Percentiles rank a stretch among this genome's conserved stretches.
These are phyloP conservation scores for Corydoras maculifer DNA, from an alignment of 2,113 vertebrate species.

Conservation along the genomic window DNA sequence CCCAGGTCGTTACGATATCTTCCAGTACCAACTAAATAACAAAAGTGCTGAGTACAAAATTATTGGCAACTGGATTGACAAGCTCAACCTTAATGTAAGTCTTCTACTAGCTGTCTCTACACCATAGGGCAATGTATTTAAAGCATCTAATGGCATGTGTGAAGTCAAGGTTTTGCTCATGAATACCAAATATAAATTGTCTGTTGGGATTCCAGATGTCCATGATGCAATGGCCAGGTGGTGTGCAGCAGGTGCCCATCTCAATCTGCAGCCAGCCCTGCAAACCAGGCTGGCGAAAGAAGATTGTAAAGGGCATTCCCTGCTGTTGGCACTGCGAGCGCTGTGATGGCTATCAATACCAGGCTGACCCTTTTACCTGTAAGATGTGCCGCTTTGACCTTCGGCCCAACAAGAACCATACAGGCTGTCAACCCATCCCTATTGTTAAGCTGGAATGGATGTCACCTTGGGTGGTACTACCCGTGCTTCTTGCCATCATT, in stretches of 20 bases:
- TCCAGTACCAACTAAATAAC: constrained; percentile 92
- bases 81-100: constrained; percentile 84
- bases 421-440: constrained; percentile 62
- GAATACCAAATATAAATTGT: not conserved
- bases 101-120: not conserved
- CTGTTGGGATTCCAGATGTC: constrained; percentile 51
- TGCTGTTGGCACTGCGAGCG: constrained; percentile 72
- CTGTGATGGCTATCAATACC: constrained; percentile 71
- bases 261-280: constrained; percentile 68
- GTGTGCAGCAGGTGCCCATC: constrained; percentile 56
- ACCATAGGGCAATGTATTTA: not conserved
- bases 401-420: constrained; percentile 68
- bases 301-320: constrained; percentile 68
- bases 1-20: constrained; percentile 81
- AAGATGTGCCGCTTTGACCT: constrained; percentile 69
- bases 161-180: not conserved
- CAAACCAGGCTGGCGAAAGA: constrained; percentile 65
- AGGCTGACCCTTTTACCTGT: constrained; percentile 64
- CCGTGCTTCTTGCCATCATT: constrained; percentile 61
- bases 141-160: not conserved
- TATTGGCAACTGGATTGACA: constrained; percentile 90
- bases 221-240: constrained; percentile 66
- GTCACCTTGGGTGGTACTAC: constrained; percentile 68
- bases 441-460: constrained; percentile 71
- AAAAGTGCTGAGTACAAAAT: constrained; percentile 84